Percentiles rank a stretch among this genome's conserved stretches.
phyloP scores from a whole-genome alignment of 37 sponge, comb jelly and placozoan genomes.

The Aphrocallistes beatrix region DNA sequence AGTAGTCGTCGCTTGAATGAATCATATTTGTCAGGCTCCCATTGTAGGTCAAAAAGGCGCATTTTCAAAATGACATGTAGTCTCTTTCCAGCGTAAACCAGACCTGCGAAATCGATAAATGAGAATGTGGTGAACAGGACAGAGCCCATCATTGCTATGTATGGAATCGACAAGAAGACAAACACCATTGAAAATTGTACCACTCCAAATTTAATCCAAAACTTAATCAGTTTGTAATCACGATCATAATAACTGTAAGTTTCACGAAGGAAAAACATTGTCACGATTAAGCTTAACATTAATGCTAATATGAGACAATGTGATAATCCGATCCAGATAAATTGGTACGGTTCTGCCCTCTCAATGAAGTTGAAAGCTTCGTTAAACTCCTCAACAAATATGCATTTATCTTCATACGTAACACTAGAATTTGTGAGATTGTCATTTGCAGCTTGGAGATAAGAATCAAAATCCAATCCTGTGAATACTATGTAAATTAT shows the following conservation, averaged over 20 bases:
- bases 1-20: not conserved
- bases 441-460: too few relatives aligned
- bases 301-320: not conserved
- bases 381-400: not conserved
- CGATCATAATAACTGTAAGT: not conserved
- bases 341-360: not conserved
- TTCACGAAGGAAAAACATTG: not conserved
- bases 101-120: not conserved
- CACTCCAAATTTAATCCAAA: not conserved
- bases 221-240: not conserved
- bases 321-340: conserved; percentile 10
- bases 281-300: not conserved
- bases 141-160: not conserved
- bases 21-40: not conserved
- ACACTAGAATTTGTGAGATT: too few relatives aligned
- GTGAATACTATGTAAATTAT: not conserved
- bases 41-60: not conserved
- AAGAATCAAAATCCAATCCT: not conserved
- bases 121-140: not conserved
- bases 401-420: not conserved
- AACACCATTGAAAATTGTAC: not conserved
- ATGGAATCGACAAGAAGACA: not conserved
- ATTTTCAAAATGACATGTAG: not conserved
- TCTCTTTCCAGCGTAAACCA: not conserved
- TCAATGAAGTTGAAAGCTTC: not conserved